These are phyloP conservation scores for Catostomus latipinnis DNA, from an alignment of 2,797 vertebrate species.

Conservation along the genomic window DNA sequence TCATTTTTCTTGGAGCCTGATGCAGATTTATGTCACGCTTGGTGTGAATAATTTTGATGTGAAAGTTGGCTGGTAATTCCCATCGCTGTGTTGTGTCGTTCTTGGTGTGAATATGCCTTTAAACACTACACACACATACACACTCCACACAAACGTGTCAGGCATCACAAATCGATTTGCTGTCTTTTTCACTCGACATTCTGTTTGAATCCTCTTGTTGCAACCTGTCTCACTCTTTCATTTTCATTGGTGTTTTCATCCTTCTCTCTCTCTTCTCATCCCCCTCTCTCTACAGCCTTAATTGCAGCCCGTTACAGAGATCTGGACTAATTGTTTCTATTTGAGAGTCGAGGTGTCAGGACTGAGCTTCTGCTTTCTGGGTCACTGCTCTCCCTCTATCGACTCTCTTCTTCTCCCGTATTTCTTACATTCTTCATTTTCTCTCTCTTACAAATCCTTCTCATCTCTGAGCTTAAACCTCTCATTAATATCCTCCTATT, in stretches of 20 bases:
- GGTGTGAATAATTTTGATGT: neutral
- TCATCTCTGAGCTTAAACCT: slow-evolving; percentile 31
- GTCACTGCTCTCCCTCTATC: slow-evolving; percentile 68
- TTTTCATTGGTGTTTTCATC: slow-evolving; percentile 64
- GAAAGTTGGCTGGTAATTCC: neutral
- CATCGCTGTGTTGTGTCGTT: neutral
- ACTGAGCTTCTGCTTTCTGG: slow-evolving; percentile 76
- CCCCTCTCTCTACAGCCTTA: slow-evolving; percentile 70
- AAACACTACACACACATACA: slow-evolving; percentile 23
- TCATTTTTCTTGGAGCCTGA: too few relatives aligned
- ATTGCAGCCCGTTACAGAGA: slow-evolving; percentile 80
- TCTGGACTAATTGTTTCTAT: slow-evolving; percentile 89
- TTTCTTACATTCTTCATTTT: slow-evolving; percentile 30
- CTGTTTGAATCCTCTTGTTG: slow-evolving; percentile 61
- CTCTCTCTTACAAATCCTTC: slow-evolving; percentile 25
- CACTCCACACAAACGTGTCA: too few relatives aligned
- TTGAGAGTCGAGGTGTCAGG: slow-evolving; percentile 77
- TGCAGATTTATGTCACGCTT: too few relatives aligned
- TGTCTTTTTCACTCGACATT: slow-evolving; percentile 58
- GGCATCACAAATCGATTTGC: slow-evolving; percentile 36
- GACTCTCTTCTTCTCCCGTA: neutral
- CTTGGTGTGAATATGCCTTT: neutral
- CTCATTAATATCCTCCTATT: slow-evolving; percentile 39
- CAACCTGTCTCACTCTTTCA: slow-evolving; percentile 60
- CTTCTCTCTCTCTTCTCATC: slow-evolving; percentile 52